Base-by-base conservation (phyloP, 2,113 vertebrate species). In the Numenius arquata region DNA sequence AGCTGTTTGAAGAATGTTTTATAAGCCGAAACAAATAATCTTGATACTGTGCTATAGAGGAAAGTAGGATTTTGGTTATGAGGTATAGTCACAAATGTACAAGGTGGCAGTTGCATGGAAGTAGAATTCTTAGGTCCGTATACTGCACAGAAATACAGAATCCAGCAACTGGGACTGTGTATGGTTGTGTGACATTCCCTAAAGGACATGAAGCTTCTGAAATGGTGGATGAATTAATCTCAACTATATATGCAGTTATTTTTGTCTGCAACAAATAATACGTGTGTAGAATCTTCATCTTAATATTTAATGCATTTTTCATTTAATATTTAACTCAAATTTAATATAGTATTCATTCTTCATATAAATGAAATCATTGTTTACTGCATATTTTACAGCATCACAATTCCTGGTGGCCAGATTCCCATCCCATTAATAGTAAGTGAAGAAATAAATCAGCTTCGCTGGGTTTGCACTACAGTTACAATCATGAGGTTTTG, bases 271-370 rank as follows among this genome's bases (percentile, higher is more conserved):
- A 66, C 59, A 83, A 93, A 85, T 73, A 50, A 63, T 83, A 65
- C 16, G 6, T 79, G 40, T 88, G 52, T 91, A 32, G 47, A 94
- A 85, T 95, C 67, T 85, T 91, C 58, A 83, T 89, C 65, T 96
- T 91, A 95, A 92, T 96, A 85, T 96, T 94, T 90, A 95, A 93
- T 81, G 53, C 32, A 34, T 43, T 90, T 53, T 83, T 96, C 81
- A 82, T 95, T 95, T 91, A 97, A 95, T 96, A 94, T 94, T 97
- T 96, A 96, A 74, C 63, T 76, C 45, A 91, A 87, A 89, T 93
- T 67, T 89, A 82, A 91, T 93, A 47, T n/a, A 56, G 43, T 89
- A 48, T 38, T 96, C 81, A 82, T 93, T 89, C 58, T 92, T 96
- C 87, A 95, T 82, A 85, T 82, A 88, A 95, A 92, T 79, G 81